Evolutionary conservation across 2,888 invertebrate species (phyloP).

Genomic region (Acanthosepion esculentum): DNA sequence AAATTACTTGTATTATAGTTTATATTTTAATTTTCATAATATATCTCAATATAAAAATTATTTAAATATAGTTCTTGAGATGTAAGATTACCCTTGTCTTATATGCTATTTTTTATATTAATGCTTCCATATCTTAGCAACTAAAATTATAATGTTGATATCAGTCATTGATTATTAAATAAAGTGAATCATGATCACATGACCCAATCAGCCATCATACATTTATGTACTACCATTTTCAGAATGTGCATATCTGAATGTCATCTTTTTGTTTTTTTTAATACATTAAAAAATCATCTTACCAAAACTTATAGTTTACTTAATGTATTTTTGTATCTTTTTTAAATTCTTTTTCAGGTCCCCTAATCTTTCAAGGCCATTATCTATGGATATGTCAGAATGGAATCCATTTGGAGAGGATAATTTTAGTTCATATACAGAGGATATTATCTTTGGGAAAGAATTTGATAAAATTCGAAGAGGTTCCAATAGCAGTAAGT

Average conservation of each 20-base stretch:
- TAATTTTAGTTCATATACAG: slow-evolving; percentile 84
- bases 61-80: no score
- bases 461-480: slow-evolving; percentile 88
- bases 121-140: no score
- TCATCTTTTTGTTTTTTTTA: no score
- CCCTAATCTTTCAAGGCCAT: slow-evolving; percentile 66
- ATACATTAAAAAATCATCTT: neutral
- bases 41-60: no score
- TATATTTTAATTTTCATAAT: no score
- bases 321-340: neutral
- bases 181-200: neutral
- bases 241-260: neutral
- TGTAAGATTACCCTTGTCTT: no score
- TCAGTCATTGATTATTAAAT: neutral
- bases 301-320: neutral
- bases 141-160: neutral
- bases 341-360: slow-evolving; percentile 52
- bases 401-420: slow-evolving; percentile 88
- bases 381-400: slow-evolving; percentile 81
- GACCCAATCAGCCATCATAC: neutral
- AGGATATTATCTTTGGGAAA: slow-evolving; percentile 87
- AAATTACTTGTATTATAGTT: no score
- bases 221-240: neutral
- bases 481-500: slow-evolving; percentile 86
- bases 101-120: no score